Conservation (phyloP, 2,113 vertebrate species). For the Gracilinanus agilis region DNA sequence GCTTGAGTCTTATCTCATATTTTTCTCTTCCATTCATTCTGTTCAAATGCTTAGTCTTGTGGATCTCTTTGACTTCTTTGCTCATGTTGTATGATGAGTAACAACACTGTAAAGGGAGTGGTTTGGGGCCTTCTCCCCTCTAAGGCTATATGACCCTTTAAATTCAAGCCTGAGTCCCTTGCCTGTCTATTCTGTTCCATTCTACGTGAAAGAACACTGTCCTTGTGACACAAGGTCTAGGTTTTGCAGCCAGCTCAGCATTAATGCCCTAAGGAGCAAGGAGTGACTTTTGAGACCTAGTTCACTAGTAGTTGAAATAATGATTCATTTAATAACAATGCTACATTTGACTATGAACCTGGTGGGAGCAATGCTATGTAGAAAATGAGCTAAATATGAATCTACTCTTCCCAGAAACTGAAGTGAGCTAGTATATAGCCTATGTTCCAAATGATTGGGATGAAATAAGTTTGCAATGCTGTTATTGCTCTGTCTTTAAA, state of each 20-base stretch:
- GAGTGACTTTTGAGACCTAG: not conserved
- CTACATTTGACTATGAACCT: not conserved
- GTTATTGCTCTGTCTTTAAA: not conserved
- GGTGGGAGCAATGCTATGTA: not conserved
- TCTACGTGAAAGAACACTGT: not conserved
- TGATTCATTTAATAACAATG: not conserved
- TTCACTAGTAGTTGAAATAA: not conserved
- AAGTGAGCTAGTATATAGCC: not conserved
- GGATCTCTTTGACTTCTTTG: too few relatives aligned
- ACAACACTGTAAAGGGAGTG: too few relatives aligned
- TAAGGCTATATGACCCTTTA: not conserved
- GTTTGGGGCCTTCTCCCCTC: not conserved
- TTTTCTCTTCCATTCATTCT: not conserved
- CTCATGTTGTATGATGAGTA: too few relatives aligned
- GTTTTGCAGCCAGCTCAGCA: not conserved
- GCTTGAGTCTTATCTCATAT: not conserved
- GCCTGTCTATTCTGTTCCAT: not conserved
- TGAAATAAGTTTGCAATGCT: not conserved
- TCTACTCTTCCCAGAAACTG: not conserved
- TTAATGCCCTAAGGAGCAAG: not conserved
- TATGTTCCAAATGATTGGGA: not conserved
- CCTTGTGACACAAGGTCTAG: not conserved
- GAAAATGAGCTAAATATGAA: not conserved
- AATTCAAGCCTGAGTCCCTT: not conserved
- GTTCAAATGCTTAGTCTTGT: not conserved